These are phyloP conservation scores for Hyaena hyaena DNA, from an alignment of 2,113 vertebrate species.

Conservation along the genomic window DNA sequence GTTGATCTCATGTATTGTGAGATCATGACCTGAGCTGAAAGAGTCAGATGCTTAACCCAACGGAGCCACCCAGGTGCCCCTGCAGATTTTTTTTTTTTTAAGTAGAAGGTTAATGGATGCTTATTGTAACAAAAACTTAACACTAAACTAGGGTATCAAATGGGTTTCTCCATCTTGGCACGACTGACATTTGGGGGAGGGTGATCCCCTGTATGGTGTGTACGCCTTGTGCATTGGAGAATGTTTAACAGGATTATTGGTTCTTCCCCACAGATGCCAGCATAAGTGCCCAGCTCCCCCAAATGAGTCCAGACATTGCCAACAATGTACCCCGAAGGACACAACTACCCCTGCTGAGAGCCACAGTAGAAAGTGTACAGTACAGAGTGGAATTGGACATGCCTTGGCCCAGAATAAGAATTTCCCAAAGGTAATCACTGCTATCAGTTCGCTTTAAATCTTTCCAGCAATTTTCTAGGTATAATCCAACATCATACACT, in stretches of 20 bases:
- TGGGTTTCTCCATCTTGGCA: not conserved
- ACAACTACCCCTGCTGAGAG: not conserved
- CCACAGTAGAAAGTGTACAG: not conserved
- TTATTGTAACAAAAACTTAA: not conserved
- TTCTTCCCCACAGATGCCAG: not conserved
- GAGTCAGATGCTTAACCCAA: no score
- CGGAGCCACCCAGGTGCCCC: no score
- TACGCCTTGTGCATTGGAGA: accelerated
- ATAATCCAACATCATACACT: no score
- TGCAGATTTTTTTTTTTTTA: not conserved
- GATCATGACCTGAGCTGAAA: no score
- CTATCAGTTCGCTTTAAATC: not conserved
- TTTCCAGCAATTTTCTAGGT: not conserved
- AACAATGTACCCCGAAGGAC: no score
- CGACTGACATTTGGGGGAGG: not conserved
- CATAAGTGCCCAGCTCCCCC: accelerated
- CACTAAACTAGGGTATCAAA: not conserved
- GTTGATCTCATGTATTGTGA: no score
- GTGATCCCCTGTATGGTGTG: not conserved
- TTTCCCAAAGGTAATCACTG: not conserved
- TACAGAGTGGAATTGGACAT: accelerated
- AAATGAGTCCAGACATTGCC: not conserved
- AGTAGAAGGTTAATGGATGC: not conserved
- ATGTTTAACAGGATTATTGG: not conserved
- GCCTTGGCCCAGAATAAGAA: not conserved